Base-by-base conservation (phyloP, 53 echinoderm and acorn worm genomes). In the Antedon mediterranea region DNA sequence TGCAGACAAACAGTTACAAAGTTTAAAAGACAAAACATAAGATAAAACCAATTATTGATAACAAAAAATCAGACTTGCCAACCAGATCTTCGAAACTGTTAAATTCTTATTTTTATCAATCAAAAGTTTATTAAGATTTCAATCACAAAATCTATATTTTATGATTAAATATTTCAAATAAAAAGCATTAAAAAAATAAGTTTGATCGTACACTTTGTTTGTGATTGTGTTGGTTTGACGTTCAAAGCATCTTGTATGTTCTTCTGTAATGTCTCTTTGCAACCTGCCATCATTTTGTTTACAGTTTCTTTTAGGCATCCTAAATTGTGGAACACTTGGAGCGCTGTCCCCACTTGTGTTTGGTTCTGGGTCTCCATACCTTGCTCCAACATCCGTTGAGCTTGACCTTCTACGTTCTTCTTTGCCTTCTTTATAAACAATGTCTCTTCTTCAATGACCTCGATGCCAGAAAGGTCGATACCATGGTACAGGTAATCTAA, bases 291-390 rank as follows among this genome's bases (percentile, higher is more conserved):
- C 0, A 89, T 86, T 42, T 82, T 74, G 18, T 89, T 71, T 5
- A 97, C 97, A 15, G 91, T 91, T 80, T 92, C 92, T 32, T 74
- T 84, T 72, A 97, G 81, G 28, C 97, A 84, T 28, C 97, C 97
- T 29, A 92, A 91, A 72, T 95, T 97, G 86, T 97, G 97, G 73
- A 97, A 97, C 0, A 97, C 97, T 79, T 97, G 97, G 30, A 97
- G 78, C 3, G 97, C 91, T 41, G 97, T 97, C 0, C 91, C 97
- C 0, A 97, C 97, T 37, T 92, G 97, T n/a, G 91, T 92, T 41
- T 97, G 97, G 41, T 97, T 97, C 97, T 97, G 97, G 78, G 97
- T 97, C 71, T 97, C 97, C 97, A 92, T 97, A 29, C 97, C 97
- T 82, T 97, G 97, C 28, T 97, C 92, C 37, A 97, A 78, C 97